Evolutionary conservation across 2,888 invertebrate species (phyloP), one percentile per base, ranked within the genome.

Genomic region (Vanessa cardui): DNA sequence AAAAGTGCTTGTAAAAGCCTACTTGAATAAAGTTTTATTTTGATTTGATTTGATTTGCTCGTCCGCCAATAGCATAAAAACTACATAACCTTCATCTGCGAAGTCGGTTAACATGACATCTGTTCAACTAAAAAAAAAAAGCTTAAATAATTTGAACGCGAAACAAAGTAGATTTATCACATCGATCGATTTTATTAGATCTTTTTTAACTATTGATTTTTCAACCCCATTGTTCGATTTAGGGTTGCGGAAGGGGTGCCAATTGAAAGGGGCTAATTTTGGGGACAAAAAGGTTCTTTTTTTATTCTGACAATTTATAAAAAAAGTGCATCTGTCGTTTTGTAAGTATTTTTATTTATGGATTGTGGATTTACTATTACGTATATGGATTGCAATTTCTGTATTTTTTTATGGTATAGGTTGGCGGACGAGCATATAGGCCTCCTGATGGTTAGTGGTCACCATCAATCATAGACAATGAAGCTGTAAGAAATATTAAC

Each of bases 191-290:
- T 46, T 61, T 58, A 69, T 69, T 62, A 59, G 62, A 62, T 59
- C 62, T 8, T 49, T 49, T 49, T 50, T 26, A 54, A 54, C 54
- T 54, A 54, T 54, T 54, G 45, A 62, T 62, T n/a, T 44, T 54
- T 31, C 45, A 54, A 62, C 45, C 62, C 73, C 76, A 79, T 80
- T 74, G 74, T 76, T 74, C 63, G 63, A 50, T 70, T 76, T 78
- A 80, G 80, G 81, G 82, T 82, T 82, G 80, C 59, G 56, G 68
- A 79, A 78, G 77, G 77, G 76, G 78, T 78, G 77, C 52, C 58
- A 18, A 15, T 18, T 68, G 64, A 70, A 69, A 72, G 72, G 60
- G 61, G 64, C 69, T 73, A 71, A 73, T 74, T 71, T 72, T 68
- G 67, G 59, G 54, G 63, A 68, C 67, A 63, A 66, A 62, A 26